phyloP scores from a whole-genome alignment of 1,140 invertebrate species.

The Pemphigus obesinymphae region DNA sequence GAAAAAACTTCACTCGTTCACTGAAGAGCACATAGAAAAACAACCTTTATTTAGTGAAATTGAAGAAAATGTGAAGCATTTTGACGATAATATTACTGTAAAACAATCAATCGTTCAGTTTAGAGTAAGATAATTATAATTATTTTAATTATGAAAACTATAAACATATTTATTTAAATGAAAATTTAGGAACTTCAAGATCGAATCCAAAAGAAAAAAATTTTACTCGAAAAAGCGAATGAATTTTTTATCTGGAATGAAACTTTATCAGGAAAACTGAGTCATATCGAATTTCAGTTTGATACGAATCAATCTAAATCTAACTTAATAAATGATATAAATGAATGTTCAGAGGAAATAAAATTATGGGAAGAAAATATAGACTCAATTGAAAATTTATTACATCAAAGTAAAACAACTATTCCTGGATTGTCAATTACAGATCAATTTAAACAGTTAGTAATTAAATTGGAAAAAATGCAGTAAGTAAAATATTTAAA shows the following conservation, averaged over 20 bases:
- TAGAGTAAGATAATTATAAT: neutral
- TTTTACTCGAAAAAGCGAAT: constrained; percentile 73
- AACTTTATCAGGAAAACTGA: constrained; percentile 73
- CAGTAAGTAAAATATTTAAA: constrained; percentile 46
- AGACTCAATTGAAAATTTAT: constrained; percentile 64
- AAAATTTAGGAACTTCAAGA: constrained; percentile 60
- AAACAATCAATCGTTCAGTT: neutral
- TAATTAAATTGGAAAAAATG: neutral
- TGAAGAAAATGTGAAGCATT: constrained; percentile 74
- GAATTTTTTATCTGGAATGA: constrained; percentile 76
- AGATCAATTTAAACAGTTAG: neutral
- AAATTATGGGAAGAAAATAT: constrained; percentile 66
- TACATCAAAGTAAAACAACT: constrained; percentile 53
- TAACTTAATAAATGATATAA: constrained; percentile 60
- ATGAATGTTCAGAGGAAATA: constrained; percentile 51
- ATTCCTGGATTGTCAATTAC: constrained; percentile 57
- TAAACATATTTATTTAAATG: constrained; percentile 37
- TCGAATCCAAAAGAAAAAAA: constrained; percentile 68
- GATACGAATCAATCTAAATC: constrained; percentile 67
- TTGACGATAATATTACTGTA: constrained; percentile 56
- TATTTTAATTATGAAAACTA: neutral
- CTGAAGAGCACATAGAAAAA: constrained; percentile 77
- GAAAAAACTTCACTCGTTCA: constrained; percentile 70
- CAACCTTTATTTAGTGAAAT: constrained; percentile 67
- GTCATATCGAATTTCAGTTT: constrained; percentile 73